Evolutionary conservation across 2,888 invertebrate genomes (phyloP), one percentile per base, ranked within the genome.

Genomic region (Rhorus exstirpatorius): DNA sequence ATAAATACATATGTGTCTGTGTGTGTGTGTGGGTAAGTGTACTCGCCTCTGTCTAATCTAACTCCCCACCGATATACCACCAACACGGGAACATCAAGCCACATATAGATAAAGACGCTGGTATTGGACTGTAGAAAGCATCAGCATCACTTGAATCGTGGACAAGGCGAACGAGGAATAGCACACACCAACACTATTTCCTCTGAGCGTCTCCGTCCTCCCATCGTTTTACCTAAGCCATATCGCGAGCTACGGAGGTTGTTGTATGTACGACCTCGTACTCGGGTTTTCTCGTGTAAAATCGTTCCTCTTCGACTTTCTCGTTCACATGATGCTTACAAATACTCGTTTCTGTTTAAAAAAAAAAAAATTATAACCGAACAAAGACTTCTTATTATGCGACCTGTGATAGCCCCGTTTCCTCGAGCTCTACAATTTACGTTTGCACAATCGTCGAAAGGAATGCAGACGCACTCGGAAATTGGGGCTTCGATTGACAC

Each of bases 291-390:
- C 83, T 89, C 89, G 90, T 90, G 88, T 87, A 87, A 89, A 90
- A 89, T 91, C 91, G 90, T 89, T 89, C 89, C 88, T 89, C 87
- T 87, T 83, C 87, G 87, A 89, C 90, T 88, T 90, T 90, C 83
- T 86, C 86, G 84, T 51, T 88, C 87, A 84, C 76, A 8, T 24
- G 51, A 72, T 38, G 71, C 53, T 21, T 38, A 31, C 31, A 3
- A 31, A 31, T 31, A 6, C 31, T 31, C 31, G 31, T 31, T 6
- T 2, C 3, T 31, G 6, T 3, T 31, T n/a, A n/a, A n/a, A n/a
- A n/a, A n/a, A n/a, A n/a, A n/a, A n/a, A n/a, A n/a, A n/a, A n/a
- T n/a, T n/a, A n/a, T n/a, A n/a, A n/a, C n/a, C n/a, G n/a, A n/a
- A n/a, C n/a, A n/a, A n/a, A n/a, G n/a, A n/a, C n/a, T n/a, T n/a